phyloP scores from a whole-genome alignment of 1,140 invertebrate species.

The Drosophila subpulchrella region DNA sequence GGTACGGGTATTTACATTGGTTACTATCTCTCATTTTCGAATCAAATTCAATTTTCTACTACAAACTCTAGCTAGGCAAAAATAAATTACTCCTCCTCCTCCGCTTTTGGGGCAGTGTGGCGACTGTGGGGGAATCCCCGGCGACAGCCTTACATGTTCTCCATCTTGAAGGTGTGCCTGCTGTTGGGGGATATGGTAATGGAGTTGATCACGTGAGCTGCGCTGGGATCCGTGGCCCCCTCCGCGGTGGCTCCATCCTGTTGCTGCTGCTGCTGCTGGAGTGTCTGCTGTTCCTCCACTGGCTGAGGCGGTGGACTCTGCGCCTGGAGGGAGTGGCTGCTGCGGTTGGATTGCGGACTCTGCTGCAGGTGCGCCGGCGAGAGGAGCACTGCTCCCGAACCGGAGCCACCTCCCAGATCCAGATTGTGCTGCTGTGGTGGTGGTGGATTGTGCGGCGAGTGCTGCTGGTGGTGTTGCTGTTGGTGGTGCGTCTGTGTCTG shows the following conservation, averaged over 20 bases:
- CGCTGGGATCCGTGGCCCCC: slow-evolving; percentile 32
- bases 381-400: slow-evolving; percentile 40
- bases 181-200: slow-evolving; percentile 81
- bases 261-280: slow-evolving; percentile 50
- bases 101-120: slow-evolving; percentile 10
- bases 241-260: slow-evolving; percentile 50
- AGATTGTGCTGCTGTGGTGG: slow-evolving; percentile 60
- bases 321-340: slow-evolving; percentile 67
- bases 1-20: slow-evolving; percentile 50
- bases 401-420: slow-evolving; percentile 42
- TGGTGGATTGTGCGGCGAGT: slow-evolving; percentile 49
- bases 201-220: slow-evolving; percentile 79
- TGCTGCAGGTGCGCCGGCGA: slow-evolving; percentile 67
- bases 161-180: slow-evolving; percentile 80
- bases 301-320: slow-evolving; percentile 56
- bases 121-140: neutral
- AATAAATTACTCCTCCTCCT: slow-evolving; percentile 60
- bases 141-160: slow-evolving; percentile 67
- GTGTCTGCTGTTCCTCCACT: slow-evolving; percentile 38
- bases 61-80: slow-evolving; percentile 66
- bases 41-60: slow-evolving; percentile 62
- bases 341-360: slow-evolving; percentile 71
- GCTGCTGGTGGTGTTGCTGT: slow-evolving; percentile 59
- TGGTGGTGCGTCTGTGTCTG: slow-evolving; percentile 47
- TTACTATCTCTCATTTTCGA: slow-evolving; percentile 19